Conservation (phyloP, 2,888 invertebrate species). For the Balanococcus diminutus region DNA sequence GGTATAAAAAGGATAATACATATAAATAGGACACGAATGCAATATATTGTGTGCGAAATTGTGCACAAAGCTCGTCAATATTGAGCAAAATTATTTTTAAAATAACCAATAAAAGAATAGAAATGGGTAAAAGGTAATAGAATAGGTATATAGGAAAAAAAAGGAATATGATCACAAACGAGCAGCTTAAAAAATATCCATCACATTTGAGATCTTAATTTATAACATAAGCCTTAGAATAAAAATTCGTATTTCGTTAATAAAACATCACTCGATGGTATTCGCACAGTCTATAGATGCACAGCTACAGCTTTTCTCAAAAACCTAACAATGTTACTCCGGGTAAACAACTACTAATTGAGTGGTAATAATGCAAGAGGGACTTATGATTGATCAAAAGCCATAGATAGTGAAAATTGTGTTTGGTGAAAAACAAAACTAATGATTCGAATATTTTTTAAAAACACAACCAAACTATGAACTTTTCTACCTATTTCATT, state of each 20-base stretch:
- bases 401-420: background rate
- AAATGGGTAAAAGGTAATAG: background rate
- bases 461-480: background rate
- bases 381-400: background rate
- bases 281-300: background rate
- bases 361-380: background rate
- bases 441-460: too few relatives aligned
- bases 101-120: background rate
- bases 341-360: background rate
- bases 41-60: background rate
- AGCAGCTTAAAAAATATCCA: conserved; percentile 8
- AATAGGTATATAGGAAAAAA: background rate
- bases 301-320: background rate
- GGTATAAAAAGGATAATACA: background rate
- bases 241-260: background rate
- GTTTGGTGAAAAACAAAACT: background rate
- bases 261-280: background rate
- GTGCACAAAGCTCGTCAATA: background rate
- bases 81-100: conserved; percentile 4
- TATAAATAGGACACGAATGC: background rate
- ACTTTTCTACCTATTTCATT: too few relatives aligned
- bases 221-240: background rate
- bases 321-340: background rate
- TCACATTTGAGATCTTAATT: conserved; percentile 12
- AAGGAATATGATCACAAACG: background rate